Evolutionary conservation across 2,888 invertebrate genomes (phyloP).

Genomic region (Oeneis ivallda): DNA sequence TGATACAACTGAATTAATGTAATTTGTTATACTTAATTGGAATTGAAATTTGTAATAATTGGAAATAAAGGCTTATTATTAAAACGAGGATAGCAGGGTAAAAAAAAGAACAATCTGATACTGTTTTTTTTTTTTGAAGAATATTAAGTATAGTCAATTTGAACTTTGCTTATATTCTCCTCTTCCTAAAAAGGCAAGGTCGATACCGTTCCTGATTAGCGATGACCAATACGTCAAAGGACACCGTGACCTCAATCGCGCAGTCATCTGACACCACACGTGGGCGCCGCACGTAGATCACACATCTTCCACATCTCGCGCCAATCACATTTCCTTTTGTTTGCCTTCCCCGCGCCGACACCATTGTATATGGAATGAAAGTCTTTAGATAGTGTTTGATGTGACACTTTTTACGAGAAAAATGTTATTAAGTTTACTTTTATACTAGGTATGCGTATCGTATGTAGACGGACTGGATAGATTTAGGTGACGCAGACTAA

Average conservation of each 20-base stretch:
- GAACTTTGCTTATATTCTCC: neutral
- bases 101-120: too few relatives aligned
- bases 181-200: neutral
- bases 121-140: too few relatives aligned
- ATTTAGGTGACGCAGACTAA: neutral
- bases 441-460: neutral
- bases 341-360: slow-evolving; percentile 61
- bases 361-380: slow-evolving; percentile 44
- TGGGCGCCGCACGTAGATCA: slow-evolving; percentile 41
- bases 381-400: slow-evolving; percentile 31
- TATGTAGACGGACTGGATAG: neutral
- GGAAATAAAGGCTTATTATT: too few relatives aligned
- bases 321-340: slow-evolving; percentile 74
- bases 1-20: too few relatives aligned
- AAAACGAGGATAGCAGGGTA: too few relatives aligned
- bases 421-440: slow-evolving; percentile 17
- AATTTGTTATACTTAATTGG: too few relatives aligned
- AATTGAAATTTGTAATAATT: too few relatives aligned
- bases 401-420: slow-evolving; percentile 20
- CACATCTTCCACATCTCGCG: slow-evolving; percentile 45
- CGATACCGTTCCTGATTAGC: neutral
- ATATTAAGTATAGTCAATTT: neutral
- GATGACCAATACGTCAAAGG: slow-evolving; percentile 18
- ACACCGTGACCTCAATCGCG: slow-evolving; percentile 40
- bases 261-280: slow-evolving; percentile 41